Conservation (phyloP, 1,140 invertebrate species). For the Pogonus chalceus region DNA sequence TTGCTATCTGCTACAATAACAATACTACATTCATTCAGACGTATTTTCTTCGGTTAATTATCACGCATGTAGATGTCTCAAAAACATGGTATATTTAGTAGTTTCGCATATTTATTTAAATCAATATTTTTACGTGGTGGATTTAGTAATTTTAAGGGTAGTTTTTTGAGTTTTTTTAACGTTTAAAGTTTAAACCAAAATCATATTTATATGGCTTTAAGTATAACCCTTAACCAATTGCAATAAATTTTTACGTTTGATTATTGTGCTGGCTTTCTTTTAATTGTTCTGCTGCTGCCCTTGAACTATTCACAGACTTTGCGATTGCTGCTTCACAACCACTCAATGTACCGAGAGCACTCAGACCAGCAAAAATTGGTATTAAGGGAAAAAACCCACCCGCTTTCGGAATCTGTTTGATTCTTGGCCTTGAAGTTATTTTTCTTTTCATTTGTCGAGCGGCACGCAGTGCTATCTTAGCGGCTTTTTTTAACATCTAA, state of each 20-base stretch:
- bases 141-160: slow-evolving; percentile 2
- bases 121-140: slow-evolving; percentile 21
- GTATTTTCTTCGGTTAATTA: slow-evolving; percentile 16
- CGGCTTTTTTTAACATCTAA: neutral
- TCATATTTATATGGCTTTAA: slow-evolving; percentile 24
- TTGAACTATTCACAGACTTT: slow-evolving; percentile 26
- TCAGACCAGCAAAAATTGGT: slow-evolving; percentile 31
- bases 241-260: slow-evolving; percentile 17
- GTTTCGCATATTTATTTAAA: slow-evolving; percentile 17
- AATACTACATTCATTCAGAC: slow-evolving; percentile 20
- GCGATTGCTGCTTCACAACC: slow-evolving; percentile 26
- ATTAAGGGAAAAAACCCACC: slow-evolving; percentile 29
- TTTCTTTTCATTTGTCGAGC: slow-evolving; percentile 1
- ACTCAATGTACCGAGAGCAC: slow-evolving; percentile 25
- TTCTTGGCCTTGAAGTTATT: slow-evolving; percentile 20
- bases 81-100: slow-evolving; percentile 23
- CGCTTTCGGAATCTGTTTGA: slow-evolving; percentile 29
- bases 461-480: neutral
- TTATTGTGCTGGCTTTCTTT: slow-evolving; percentile 22
- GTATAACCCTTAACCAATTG: slow-evolving; percentile 19
- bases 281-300: slow-evolving; percentile 19
- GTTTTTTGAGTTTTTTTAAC: neutral
- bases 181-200: slow-evolving; percentile 14
- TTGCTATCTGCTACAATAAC: slow-evolving; percentile 20
- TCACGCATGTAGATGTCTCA: slow-evolving; percentile 28